Conservation (phyloP, 2,113 vertebrate species). For the Xenopus borealis region DNA sequence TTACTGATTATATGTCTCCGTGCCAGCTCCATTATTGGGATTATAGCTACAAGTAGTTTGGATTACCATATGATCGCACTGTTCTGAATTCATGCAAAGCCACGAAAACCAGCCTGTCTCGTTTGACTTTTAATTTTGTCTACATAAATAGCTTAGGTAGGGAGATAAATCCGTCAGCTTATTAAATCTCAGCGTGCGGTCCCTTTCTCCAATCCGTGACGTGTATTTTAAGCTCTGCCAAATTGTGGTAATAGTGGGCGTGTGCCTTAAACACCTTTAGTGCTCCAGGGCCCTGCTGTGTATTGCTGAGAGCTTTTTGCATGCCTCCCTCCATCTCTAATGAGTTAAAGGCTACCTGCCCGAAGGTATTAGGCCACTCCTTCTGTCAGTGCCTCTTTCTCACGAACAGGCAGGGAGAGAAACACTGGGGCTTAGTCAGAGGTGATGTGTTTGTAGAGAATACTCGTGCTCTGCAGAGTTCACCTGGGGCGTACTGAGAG, state of each 20-base stretch:
- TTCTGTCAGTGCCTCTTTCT: constrained; percentile 51
- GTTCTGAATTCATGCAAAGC: too few relatives aligned
- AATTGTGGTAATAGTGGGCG: constrained; percentile 62
- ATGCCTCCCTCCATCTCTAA: background rate
- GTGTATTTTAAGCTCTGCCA: constrained; percentile 64
- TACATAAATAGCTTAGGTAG: background rate
- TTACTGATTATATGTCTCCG: too few relatives aligned
- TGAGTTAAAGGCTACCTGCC: constrained; percentile 40
- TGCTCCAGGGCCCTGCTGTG: constrained; percentile 52
- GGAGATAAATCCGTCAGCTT: constrained; percentile 10
- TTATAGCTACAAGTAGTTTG: too few relatives aligned
- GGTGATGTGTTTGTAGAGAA: constrained; percentile 48
- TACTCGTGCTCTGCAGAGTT: constrained; percentile 51
- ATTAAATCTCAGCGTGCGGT: constrained; percentile 53
- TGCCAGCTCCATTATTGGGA: too few relatives aligned
- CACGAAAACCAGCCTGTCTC: background rate
- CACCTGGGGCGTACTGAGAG: constrained; percentile 48
- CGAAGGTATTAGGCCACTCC: constrained; percentile 65
- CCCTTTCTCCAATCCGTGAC: constrained; percentile 42
- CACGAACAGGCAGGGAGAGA: constrained; percentile 52
- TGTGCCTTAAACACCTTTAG: constrained; percentile 59
- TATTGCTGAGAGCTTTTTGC: constrained; percentile 2
- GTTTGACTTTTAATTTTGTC: background rate
- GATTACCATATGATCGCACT: too few relatives aligned
- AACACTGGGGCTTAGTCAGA: constrained; percentile 50